phyloP scores from a whole-genome alignment of 1,140 invertebrate genomes.

The Zaprionus africanus region DNA sequence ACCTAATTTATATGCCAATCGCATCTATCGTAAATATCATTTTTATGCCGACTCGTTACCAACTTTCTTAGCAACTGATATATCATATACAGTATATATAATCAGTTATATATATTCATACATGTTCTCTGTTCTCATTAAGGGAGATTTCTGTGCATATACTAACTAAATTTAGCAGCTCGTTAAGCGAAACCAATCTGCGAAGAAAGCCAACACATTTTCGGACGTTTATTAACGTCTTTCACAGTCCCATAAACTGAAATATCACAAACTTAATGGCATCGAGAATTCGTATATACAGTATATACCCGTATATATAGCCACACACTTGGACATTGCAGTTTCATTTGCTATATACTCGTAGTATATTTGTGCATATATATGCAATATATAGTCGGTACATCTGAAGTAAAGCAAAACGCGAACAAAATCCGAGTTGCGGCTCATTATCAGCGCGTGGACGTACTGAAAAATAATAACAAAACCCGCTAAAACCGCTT shows the following conservation, averaged over 20 bases:
- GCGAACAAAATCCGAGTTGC: constrained; percentile 31
- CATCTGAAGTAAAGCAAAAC: constrained; percentile 33
- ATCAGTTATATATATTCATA: not conserved
- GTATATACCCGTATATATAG: constrained; percentile 18
- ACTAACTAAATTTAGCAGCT: constrained; percentile 17
- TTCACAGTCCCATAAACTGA: constrained; percentile 27
- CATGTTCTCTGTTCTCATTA: not conserved
- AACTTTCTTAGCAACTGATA: not conserved
- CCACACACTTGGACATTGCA: constrained; percentile 28
- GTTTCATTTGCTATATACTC: constrained; percentile 8
- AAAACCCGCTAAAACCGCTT: constrained; percentile 62
- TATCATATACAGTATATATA: not conserved
- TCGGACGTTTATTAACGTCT: constrained; percentile 32
- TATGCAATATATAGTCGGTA: constrained; percentile 12
- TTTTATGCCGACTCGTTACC: not conserved
- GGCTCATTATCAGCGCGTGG: constrained; percentile 45
- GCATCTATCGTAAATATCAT: constrained; percentile 1
- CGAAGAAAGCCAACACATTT: constrained; percentile 37
- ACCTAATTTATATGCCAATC: constrained; percentile 6
- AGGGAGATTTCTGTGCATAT: not conserved
- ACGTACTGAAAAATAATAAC: constrained; percentile 31
- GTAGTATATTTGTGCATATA: constrained; percentile 15
- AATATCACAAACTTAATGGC: constrained; percentile 11
- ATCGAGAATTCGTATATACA: constrained; percentile 11
- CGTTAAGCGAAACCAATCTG: constrained; percentile 12